phyloP scores from a whole-genome alignment of 2,113 vertebrate species.

The Ciconia stormi region DNA sequence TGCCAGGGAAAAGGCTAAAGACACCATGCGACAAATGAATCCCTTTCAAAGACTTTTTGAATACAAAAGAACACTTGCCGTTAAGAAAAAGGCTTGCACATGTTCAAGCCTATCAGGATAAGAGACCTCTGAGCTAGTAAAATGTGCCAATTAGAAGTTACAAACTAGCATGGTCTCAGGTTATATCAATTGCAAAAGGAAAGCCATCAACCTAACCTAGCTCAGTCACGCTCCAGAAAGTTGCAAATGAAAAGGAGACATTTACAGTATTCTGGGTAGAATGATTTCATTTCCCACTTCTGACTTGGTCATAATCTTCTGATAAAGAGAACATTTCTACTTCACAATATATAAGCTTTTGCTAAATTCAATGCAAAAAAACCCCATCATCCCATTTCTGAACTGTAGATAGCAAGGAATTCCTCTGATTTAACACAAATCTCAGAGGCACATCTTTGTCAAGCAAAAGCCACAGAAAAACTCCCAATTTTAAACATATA shows the following conservation, averaged over 20 bases:
- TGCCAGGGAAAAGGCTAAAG: neutral
- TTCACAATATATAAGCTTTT: neutral
- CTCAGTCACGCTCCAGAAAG: neutral
- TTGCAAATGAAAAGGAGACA: neutral
- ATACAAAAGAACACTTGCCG: neutral
- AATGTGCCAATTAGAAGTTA: neutral
- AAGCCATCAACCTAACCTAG: neutral
- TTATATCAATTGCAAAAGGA: neutral
- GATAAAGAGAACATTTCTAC: neutral
- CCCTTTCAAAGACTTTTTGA: neutral
- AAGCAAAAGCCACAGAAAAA: neutral
- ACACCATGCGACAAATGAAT: neutral
- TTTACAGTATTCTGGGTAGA: neutral
- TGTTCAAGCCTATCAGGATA: neutral
- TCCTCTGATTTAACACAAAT: neutral
- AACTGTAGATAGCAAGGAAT: neutral
- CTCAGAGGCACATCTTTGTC: neutral
- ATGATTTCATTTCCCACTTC: neutral
- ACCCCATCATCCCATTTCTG: neutral
- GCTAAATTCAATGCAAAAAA: neutral
- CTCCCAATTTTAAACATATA: neutral
- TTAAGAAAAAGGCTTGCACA: neutral
- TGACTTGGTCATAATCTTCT: neutral
- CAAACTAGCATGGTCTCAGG: neutral
- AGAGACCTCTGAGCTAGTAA: neutral